A percentile compares a stretch with the other conserved stretches of the same genome.
phyloP scores from a whole-genome alignment of 23 tunicate genomes.

The Clavelina lepadiformis region DNA sequence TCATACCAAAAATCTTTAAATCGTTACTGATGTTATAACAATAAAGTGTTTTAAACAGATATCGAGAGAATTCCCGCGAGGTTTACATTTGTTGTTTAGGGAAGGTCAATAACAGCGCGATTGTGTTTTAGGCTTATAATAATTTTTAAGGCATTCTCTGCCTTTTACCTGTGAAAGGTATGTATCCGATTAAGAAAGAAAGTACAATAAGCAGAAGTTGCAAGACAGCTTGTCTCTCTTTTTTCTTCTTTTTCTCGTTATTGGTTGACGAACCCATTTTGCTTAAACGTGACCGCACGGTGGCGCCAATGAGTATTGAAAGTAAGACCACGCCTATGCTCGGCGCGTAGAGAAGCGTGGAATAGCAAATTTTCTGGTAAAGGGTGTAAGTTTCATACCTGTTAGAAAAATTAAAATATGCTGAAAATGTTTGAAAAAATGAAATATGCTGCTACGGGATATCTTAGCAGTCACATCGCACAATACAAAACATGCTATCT shows the following conservation, averaged over 20 bases:
- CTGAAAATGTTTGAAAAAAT: no score
- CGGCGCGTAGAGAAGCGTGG: conserved; percentile 50
- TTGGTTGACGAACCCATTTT: conserved; percentile 17
- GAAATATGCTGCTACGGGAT: no score
- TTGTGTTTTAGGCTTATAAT: no score
- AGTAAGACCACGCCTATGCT: conserved; percentile 29
- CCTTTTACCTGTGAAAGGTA: conserved; percentile 43
- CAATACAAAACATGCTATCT: no score
- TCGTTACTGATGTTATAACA: no score
- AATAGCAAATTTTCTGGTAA: conserved; percentile 26
- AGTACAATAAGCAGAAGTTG: conserved; percentile 38
- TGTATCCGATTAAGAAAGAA: conserved; percentile 51
- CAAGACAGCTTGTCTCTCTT: conserved; percentile 29
- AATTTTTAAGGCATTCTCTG: not conserved
- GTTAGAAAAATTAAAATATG: not conserved
- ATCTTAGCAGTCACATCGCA: no score
- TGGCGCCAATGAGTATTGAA: conserved; percentile 34
- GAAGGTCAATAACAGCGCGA: no score
- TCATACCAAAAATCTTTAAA: no score
- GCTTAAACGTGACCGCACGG: conserved; percentile 19
- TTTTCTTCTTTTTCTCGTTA: conserved; percentile 4
- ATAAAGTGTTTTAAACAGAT: no score
- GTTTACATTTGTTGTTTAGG: no score
- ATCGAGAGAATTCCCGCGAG: no score
- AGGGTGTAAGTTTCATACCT: conserved; percentile 37